A percentile compares a stretch with the other conserved stretches of the same genome.
Evolutionary conservation across 2,888 invertebrate species (phyloP).

Genomic region (Diaprepes abbreviatus): DNA sequence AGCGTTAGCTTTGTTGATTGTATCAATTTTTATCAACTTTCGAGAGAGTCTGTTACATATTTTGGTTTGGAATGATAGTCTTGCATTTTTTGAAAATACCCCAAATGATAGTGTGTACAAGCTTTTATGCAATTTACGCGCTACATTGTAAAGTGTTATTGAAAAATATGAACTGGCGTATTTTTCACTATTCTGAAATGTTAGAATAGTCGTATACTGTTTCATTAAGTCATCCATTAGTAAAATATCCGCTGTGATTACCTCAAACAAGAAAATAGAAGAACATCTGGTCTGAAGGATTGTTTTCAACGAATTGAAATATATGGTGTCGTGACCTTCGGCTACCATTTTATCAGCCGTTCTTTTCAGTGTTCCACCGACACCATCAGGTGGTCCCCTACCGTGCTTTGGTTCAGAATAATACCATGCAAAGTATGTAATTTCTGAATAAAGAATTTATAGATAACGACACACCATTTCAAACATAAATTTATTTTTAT

Average conservation of each 20-base stretch:
- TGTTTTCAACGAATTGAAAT: not conserved
- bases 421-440: not conserved
- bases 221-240: not conserved
- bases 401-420: not conserved
- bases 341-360: not conserved
- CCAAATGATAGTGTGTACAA: not conserved
- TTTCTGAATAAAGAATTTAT: not conserved
- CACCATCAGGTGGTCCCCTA: not conserved
- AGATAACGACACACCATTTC: not conserved
- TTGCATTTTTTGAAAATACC: not conserved
- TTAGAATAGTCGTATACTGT: not conserved
- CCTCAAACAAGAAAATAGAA: not conserved
- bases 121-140: not conserved
- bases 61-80: too few species aligned
- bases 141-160: not conserved
- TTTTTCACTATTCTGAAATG: not conserved
- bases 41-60: too few species aligned
- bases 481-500: constrained; percentile 3
- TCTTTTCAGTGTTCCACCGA: not conserved
- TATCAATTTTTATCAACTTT: too few species aligned
- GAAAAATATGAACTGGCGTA: not conserved
- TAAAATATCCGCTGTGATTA: not conserved
- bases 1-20: too few species aligned
- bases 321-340: not conserved
- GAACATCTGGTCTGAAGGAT: not conserved